These are phyloP conservation scores for Caenorhabditis sp. DNA, from an alignment of 2,888 invertebrate genomes.

Conservation along the genomic window DNA sequence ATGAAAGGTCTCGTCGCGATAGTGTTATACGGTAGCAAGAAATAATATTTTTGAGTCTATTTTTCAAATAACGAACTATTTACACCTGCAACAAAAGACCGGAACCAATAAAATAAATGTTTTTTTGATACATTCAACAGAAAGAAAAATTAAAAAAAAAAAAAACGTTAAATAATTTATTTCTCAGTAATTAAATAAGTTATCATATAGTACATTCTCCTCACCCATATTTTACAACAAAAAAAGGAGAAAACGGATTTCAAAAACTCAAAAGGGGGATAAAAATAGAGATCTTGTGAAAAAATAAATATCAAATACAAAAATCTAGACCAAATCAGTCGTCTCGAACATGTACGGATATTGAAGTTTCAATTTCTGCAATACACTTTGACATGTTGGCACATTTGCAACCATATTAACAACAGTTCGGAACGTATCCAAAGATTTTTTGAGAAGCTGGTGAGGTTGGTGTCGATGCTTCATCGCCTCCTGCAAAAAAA, in stretches of 20 bases:
- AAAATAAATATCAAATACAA: neutral
- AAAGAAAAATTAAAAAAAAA: no score
- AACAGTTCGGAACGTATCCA: conserved; percentile 52
- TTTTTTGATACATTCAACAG: no score
- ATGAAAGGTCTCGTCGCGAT: no score
- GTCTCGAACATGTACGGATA: conserved; percentile 41
- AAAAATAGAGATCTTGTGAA: neutral
- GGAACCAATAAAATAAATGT: no score
- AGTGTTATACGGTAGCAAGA: no score
- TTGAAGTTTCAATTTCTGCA: conserved; percentile 16
- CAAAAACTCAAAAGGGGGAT: neutral
- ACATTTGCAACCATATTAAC: conserved; percentile 40
- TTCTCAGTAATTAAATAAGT: no score
- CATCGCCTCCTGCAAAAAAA: conserved; percentile 37
- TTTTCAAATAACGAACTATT: no score
- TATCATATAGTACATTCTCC: no score
- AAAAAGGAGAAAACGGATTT: neutral
- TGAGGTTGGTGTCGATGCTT: conserved; percentile 16
- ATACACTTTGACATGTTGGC: conserved; percentile 27
- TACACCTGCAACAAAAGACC: no score
- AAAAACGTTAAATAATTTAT: no score
- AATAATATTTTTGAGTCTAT: no score
- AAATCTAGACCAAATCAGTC: conserved; percentile 7
- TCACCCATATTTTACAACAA: no score
- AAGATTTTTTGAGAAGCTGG: conserved; percentile 36